Conservation (phyloP, 1,140 invertebrate genomes). For the Camponotus floridanus region DNA sequence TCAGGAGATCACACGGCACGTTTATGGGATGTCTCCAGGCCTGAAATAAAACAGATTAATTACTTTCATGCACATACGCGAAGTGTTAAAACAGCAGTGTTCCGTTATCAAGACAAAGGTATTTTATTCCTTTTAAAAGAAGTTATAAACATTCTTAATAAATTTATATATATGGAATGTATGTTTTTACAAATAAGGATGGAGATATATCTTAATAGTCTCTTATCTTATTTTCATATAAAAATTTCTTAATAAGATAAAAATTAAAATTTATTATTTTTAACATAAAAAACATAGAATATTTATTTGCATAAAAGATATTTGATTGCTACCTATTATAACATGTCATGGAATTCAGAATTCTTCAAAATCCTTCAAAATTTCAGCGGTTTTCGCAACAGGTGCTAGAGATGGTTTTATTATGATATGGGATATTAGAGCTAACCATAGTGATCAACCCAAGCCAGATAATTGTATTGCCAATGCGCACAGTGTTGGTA, state of each 20-base stretch:
- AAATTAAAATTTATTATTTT: background rate
- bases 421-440: conserved; percentile 93
- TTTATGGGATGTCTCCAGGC: conserved; percentile 90
- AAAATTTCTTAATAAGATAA: background rate
- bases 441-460: conserved; percentile 84
- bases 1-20: conserved; percentile 94
- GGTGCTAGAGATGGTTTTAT: conserved; percentile 94
- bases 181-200: background rate
- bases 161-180: background rate
- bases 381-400: conserved; percentile 92
- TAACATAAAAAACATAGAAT: background rate
- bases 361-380: background rate
- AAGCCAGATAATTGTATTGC: conserved; percentile 89
- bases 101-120: conserved; percentile 89
- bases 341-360: background rate
- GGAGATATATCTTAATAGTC: background rate
- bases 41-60: conserved; percentile 84
- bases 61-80: conserved; percentile 91
- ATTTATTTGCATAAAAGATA: conserved; percentile 4
- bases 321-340: background rate
- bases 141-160: background rate
- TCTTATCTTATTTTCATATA: background rate
- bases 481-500: conserved; percentile 87
- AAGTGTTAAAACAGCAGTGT: conserved; percentile 93
- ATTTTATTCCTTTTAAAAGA: conserved; percentile 54